Conservation (phyloP, 2,888 invertebrate genomes). For the Paralinhomoeus sp. region DNA sequence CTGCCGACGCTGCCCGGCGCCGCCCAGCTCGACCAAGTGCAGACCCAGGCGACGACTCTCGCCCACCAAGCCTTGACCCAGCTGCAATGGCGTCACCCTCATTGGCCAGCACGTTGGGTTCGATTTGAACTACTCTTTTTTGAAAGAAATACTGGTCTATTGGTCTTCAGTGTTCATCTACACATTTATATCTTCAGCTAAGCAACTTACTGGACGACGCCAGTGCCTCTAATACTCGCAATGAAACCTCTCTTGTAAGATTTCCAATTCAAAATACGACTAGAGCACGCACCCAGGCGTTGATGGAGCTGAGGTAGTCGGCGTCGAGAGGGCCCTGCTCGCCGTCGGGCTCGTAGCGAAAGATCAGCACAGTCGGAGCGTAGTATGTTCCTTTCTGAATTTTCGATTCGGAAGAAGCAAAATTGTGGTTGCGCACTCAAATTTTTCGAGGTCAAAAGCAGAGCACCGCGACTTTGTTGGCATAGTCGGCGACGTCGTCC, state of each 20-base stretch:
- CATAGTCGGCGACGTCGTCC: constrained; percentile 13
- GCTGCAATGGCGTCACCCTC: constrained; percentile 7
- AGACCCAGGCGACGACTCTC: constrained; percentile 15
- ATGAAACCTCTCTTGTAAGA: too few species aligned
- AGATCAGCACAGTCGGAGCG: constrained; percentile 15
- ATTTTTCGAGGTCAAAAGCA: not conserved
- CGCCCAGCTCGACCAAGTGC: constrained; percentile 15
- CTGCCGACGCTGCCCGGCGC: too few species aligned
- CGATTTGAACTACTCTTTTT: not conserved
- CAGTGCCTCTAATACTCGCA: too few species aligned
- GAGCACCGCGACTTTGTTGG: constrained; percentile 7
- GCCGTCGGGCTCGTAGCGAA: constrained; percentile 9
- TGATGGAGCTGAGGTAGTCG: constrained; percentile 15
- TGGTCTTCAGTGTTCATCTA: too few species aligned
- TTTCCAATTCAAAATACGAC: too few species aligned
- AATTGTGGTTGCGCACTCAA: not conserved
- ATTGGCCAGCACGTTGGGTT: not conserved
- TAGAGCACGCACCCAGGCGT: constrained; percentile 12
- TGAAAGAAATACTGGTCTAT: not conserved
- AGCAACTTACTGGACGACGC: too few species aligned
- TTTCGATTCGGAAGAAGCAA: not conserved
- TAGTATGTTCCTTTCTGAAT: constrained; percentile 13
- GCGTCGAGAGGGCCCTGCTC: constrained; percentile 4
- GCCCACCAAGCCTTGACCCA: constrained; percentile 14
- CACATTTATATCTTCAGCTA: too few species aligned